Evolutionary conservation across 2,113 vertebrate species (phyloP), one percentile per base, ranked within the genome.

Genomic region (Smithornis capensis): DNA sequence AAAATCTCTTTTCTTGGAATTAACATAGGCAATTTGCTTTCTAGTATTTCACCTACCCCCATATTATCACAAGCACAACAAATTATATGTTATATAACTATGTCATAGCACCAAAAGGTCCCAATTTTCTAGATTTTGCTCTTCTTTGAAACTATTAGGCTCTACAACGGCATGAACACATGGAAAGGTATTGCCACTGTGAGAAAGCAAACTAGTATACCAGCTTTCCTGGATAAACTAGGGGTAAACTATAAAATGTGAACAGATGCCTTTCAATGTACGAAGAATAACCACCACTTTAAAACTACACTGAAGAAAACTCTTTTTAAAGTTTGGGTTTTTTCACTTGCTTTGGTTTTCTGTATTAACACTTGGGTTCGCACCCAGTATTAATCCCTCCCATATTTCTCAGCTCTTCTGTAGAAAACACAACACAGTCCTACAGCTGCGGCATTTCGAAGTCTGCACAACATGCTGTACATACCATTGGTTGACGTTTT

Each of bases 401-500:
- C 8, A 8, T 80, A 77, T 62, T 91, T 74, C 94, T 85, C 91
- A 95, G 42, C 21, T 44, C n/a, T 69, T 42, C 10, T 50, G 38
- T 42, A 49, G 13, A 29, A 85, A 92, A 83, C 69, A 79, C 38
- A 59, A 73, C 6, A 6, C 83, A 81, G 87, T 64, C 45, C 70
- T 92, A 57, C 53, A 90, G 83, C 86, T 90, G 86, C 18, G 1
- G 91, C 74, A 90, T 85, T 50, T 62, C 2, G 4, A 87, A 96
- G 95, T 33, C 77, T 87, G 74, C 28, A 95, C 69, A 90, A 95
- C 89, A 83, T 21, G 23, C 35, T 62, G 83, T 83, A 96, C 90
- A 79, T 95, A 93, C 71, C 80, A 86, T 42, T 92, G 85, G 89
- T 85, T 92, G 96, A 94, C 95, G 95, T 97, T 97, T 96, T 94